Percentiles rank a stretch among this genome's conserved stretches.
These are phyloP conservation scores for Sardinella longiceps DNA, from an alignment of 2,797 vertebrate genomes.

Conservation along the genomic window DNA sequence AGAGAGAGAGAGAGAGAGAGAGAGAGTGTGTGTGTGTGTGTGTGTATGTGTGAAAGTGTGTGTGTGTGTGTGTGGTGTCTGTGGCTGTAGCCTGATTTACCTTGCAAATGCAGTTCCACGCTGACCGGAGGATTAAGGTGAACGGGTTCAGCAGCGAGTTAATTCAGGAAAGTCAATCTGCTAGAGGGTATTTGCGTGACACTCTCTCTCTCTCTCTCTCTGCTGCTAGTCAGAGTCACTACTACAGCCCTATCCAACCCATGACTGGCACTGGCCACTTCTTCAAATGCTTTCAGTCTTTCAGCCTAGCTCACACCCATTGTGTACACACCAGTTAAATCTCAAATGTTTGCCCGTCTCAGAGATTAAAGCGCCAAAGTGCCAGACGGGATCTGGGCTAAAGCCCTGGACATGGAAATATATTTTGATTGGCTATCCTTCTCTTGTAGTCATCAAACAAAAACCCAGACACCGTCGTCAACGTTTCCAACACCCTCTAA, in stretches of 20 bases:
- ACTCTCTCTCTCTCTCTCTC: too few relatives aligned
- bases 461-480: neutral
- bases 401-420: neutral
- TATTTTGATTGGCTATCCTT: constrained; percentile 10
- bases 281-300: neutral
- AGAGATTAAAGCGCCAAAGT: neutral
- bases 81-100: neutral
- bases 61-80: too few relatives aligned
- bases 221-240: too few relatives aligned
- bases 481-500: neutral
- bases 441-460: neutral
- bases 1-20: too few relatives aligned
- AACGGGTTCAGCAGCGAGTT: neutral
- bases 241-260: neutral
- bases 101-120: neutral
- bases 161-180: constrained; percentile 4
- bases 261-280: neutral
- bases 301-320: neutral
- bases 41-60: too few relatives aligned
- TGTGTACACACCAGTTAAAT: neutral
- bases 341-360: neutral
- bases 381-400: neutral
- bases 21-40: too few relatives aligned
- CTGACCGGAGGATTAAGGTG: neutral
- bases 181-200: neutral